Percentiles rank a stretch among this genome's conserved stretches.
Conservation (phyloP, 2,888 invertebrate species). For the Taphrorychus bicolor region DNA sequence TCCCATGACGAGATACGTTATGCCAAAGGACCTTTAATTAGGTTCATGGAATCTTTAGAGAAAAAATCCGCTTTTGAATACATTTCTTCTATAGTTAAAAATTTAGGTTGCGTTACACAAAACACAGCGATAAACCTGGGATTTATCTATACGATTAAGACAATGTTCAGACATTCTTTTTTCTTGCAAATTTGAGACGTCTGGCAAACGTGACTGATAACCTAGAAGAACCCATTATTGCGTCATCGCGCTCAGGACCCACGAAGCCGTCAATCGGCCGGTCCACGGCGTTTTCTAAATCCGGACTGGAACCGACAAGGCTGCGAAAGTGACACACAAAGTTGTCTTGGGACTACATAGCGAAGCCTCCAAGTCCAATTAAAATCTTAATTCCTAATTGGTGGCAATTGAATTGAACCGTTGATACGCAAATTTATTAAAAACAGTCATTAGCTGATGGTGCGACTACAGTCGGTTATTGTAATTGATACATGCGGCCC, state of each 20-base stretch:
- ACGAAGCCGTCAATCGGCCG: no score
- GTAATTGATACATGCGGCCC: conserved; percentile 14
- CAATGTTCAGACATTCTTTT: neutral
- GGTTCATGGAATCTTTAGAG: no score
- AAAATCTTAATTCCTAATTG: conserved; percentile 31
- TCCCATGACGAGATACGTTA: neutral
- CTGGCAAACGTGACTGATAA: neutral
- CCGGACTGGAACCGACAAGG: no score
- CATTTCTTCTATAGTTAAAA: no score
- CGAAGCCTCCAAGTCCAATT: neutral
- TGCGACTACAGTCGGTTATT: neutral
- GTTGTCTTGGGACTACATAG: neutral
- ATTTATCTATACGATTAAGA: neutral
- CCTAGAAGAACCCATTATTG: no score
- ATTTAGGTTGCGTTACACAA: no score
- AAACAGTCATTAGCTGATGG: conserved; percentile 16
- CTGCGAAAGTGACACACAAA: no score
- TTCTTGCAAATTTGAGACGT: neutral
- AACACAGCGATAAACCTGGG: neutral
- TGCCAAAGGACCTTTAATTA: no score
- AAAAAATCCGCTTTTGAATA: no score
- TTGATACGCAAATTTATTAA: conserved; percentile 34
- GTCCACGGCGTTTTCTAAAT: no score
- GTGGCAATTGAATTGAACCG: conserved; percentile 25
- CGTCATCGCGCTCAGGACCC: no score